Percentiles rank a stretch among this genome's conserved stretches.
Conservation (phyloP, 2,888 invertebrate species). For the Himalopsyche kuldschensis region DNA sequence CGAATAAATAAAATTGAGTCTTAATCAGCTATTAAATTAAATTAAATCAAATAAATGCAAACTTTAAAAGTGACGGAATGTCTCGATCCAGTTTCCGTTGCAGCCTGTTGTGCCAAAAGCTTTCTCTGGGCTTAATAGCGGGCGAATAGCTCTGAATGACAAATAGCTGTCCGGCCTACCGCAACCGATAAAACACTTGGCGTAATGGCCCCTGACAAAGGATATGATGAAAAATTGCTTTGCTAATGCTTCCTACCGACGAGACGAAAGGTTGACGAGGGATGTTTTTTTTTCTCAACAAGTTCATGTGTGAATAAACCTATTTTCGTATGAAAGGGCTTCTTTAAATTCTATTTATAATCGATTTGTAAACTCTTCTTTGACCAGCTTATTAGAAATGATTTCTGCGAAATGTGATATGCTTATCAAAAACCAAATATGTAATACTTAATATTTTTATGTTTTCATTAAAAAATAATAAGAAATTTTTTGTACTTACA, state of each 20-base stretch:
- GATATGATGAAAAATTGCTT: conserved; percentile 22
- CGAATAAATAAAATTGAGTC: no score
- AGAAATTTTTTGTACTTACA: no score
- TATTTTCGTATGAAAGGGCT: not conserved
- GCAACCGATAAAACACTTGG: conserved; percentile 30
- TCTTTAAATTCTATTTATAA: no score
- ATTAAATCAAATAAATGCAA: not conserved
- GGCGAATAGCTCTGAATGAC: conserved; percentile 8
- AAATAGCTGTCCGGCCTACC: conserved; percentile 25
- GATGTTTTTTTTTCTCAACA: not conserved
- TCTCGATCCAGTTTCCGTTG: not conserved
- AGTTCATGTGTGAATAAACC: not conserved
- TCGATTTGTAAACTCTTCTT: no score
- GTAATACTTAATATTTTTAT: no score
- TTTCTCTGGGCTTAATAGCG: not conserved
- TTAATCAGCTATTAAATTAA: no score
- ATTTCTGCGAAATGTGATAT: no score
- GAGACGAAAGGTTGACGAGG: not conserved
- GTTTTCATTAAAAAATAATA: no score
- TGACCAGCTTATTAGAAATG: no score
- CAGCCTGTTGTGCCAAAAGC: not conserved
- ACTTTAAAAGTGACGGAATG: not conserved
- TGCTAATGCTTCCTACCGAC: conserved; percentile 3
- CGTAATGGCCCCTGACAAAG: conserved; percentile 32
- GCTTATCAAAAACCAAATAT: no score